Evolutionary conservation across 2,888 invertebrate genomes (phyloP).

Genomic region (Mythimna albipuncta): DNA sequence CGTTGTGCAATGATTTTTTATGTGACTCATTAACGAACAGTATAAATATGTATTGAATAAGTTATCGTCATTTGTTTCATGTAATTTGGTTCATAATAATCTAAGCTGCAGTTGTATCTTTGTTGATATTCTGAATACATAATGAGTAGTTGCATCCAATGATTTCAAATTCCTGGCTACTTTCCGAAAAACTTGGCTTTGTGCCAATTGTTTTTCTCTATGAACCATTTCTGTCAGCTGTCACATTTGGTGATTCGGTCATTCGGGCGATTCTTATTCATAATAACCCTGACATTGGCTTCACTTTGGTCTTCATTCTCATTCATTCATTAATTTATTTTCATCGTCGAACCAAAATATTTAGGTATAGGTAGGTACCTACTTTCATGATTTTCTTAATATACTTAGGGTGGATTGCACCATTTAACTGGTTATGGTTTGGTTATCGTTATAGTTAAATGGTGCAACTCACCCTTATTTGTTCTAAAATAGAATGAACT

Average conservation of each 20-base stretch:
- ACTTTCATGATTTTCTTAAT: too few relatives aligned
- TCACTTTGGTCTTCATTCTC: background rate
- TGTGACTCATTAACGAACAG: constrained; percentile 19
- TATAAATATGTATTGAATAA: background rate
- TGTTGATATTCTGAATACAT: background rate
- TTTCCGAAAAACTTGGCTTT: background rate
- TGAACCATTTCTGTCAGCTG: background rate
- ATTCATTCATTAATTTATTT: background rate
- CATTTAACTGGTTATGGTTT: too few relatives aligned
- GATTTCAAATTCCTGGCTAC: background rate
- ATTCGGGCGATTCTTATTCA: constrained; percentile 2
- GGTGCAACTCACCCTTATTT: too few relatives aligned
- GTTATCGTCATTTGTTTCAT: background rate
- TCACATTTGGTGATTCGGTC: background rate
- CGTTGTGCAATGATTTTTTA: constrained; percentile 3
- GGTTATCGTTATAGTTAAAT: too few relatives aligned
- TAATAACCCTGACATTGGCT: background rate
- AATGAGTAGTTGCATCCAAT: background rate
- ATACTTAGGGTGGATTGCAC: too few relatives aligned
- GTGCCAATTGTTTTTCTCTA: constrained; percentile 11
- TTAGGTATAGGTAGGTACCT: too few relatives aligned
- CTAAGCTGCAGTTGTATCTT: background rate
- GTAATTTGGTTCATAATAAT: background rate
- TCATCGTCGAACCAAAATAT: background rate
- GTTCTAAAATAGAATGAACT: too few relatives aligned